Evolutionary conservation across 92 coral and sea anemone genomes (phyloP), one percentile per base, ranked within the genome.

Genomic region (Phymanthus crucifer): DNA sequence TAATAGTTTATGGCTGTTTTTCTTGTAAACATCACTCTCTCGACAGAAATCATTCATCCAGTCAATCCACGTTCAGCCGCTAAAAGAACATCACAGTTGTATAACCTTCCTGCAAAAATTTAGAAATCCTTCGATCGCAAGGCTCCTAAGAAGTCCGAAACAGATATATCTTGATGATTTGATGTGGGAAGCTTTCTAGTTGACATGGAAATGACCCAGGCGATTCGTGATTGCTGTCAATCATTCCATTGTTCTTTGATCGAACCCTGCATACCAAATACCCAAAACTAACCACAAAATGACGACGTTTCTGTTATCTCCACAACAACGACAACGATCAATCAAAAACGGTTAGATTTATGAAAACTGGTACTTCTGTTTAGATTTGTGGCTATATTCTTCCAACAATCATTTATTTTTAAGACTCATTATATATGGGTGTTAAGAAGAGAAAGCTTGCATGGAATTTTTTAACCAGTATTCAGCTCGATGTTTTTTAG

Each of bases 181-280:
- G 64, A 27, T 35, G 26, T 54, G 14, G 11, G 29, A 17, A 13
- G 34, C 17, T 40, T 27, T 1, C 14, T 61, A 24, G 34, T 69
- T 69, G 73, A 69, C 73, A 32, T 32, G 64, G 71, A 32, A 34
- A 76, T 76, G 56, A 18, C 32, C 68, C 34, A 76, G 64, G 31
- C 33, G 31, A 4, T 24, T 21, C 34, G 33, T 34, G 36, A n/a
- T 26, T 7, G 34, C 68, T 61, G 72, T 77, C 81, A 77, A 77
- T 77, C 81, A 77, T 36, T 32, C 47, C 2, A 52, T 75, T 75
- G 79, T 75, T 56, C 47, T 56, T 33, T 35, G 43, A 75, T 52
- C 56, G 11, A n/a, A 32, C 72, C 3, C n/a, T 61, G 72, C 72
- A 69, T 61, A 17, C 45, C 18, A 31, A 54, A 26, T 0, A 35